A percentile compares a stretch with the other conserved stretches of the same genome.
These are phyloP conservation scores for Palythoa grandis DNA, from an alignment of 92 coral and sea anemone species.

Conservation along the genomic window DNA sequence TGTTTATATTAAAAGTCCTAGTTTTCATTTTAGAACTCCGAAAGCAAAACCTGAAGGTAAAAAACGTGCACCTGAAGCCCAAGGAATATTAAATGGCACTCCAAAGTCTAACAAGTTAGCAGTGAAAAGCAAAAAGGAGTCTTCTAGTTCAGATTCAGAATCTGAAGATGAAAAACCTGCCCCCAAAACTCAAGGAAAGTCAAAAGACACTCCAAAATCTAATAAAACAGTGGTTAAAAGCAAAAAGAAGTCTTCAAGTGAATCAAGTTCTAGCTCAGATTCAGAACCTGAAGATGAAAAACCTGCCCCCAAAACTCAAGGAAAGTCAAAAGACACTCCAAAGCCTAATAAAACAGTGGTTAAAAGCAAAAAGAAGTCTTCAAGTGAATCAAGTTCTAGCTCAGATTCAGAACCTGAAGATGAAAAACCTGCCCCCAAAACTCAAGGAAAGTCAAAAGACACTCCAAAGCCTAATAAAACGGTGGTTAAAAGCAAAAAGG, in stretches of 20 bases:
- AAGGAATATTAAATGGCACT: slow-evolving; percentile 22
- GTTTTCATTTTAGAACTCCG: neutral
- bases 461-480: neutral
- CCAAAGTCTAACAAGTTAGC: slow-evolving; percentile 30
- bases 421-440: slow-evolving; percentile 19
- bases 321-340: no score
- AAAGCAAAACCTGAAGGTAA: slow-evolving; percentile 69
- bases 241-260: slow-evolving; percentile 54
- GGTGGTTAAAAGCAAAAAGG: slow-evolving; percentile 42
- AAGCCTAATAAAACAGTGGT: no score
- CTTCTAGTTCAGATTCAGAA: slow-evolving; percentile 47
- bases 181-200: neutral
- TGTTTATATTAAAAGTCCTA: no score
- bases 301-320: neutral
- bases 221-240: no score
- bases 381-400: slow-evolving; percentile 49
- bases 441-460: no score
- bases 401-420: slow-evolving; percentile 54
- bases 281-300: slow-evolving; percentile 50
- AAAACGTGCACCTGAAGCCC: slow-evolving; percentile 45
- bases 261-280: slow-evolving; percentile 47
- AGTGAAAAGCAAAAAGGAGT: slow-evolving; percentile 48
- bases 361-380: slow-evolving; percentile 49
- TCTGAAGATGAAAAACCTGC: slow-evolving; percentile 59
- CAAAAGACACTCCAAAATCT: neutral